A percentile compares a stretch with the other conserved stretches of the same genome.
Evolutionary conservation across 1,140 invertebrate species (phyloP).

Genomic region (Archivesica marissinica): DNA sequence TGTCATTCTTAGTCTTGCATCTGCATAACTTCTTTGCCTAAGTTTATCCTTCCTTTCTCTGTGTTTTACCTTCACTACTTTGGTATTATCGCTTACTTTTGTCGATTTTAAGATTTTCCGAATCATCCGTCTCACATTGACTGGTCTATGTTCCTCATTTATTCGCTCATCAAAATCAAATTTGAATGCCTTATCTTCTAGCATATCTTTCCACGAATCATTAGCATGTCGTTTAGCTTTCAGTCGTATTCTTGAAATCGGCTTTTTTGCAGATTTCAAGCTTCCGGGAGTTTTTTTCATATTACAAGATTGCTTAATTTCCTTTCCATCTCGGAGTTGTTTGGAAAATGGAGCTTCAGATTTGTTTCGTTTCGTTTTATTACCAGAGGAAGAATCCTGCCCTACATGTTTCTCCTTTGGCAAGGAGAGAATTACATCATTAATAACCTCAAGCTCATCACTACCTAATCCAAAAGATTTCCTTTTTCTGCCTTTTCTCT

Average conservation of each 20-base stretch:
- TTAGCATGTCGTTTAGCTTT: not conserved
- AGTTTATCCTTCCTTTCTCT: slow-evolving; percentile 14
- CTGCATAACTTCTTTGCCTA: not conserved
- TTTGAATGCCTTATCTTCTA: slow-evolving; percentile 20
- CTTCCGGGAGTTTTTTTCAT: not conserved
- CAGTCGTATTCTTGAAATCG: not conserved
- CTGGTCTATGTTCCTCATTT: not conserved
- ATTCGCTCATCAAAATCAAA: not conserved
- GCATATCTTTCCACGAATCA: slow-evolving; percentile 17
- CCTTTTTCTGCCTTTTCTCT: no score
- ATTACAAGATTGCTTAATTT: not conserved
- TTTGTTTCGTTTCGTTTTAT: not conserved
- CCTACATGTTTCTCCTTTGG: no score
- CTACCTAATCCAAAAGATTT: no score
- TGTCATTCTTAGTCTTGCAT: not conserved
- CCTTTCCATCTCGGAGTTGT: not conserved
- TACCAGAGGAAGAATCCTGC: not conserved
- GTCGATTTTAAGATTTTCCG: not conserved
- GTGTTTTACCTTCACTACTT: not conserved
- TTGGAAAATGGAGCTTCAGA: not conserved
- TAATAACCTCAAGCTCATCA: no score
- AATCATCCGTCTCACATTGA: slow-evolving; percentile 15
- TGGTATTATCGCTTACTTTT: not conserved
- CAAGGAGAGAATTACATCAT: no score
- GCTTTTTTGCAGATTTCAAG: not conserved